Conservation (phyloP, 2,113 vertebrate species). For the Alethe diademata region DNA sequence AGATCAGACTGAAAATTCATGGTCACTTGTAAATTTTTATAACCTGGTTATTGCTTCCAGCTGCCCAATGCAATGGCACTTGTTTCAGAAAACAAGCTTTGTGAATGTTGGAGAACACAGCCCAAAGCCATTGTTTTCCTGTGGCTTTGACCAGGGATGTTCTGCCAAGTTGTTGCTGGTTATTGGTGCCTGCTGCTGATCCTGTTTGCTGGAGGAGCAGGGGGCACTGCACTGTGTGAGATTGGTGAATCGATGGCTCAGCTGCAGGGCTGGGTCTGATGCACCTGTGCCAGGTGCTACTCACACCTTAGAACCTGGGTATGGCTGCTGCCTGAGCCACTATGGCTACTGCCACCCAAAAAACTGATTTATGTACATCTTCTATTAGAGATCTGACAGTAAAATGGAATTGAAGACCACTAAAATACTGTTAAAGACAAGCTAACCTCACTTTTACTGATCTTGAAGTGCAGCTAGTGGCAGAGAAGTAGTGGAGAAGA, state of each 20-base stretch:
- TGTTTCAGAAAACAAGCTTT: neutral
- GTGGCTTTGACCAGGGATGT: fast-evolving
- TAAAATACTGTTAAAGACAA: neutral
- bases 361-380: neutral
- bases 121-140: fast-evolving
- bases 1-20: slow-evolving; percentile 15
- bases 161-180: neutral
- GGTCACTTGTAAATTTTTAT: slow-evolving; percentile 2
- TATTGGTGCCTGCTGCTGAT: fast-evolving
- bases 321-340: neutral
- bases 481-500: neutral
- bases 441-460: neutral
- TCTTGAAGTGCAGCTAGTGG: neutral
- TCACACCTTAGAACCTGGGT: fast-evolving
- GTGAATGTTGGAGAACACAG: neutral
- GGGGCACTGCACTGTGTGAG: neutral
- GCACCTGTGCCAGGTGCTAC: fast-evolving
- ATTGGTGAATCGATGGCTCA: fast-evolving
- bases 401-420: neutral
- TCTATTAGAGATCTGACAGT: neutral
- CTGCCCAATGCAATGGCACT: neutral
- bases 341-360: neutral
- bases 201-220: fast-evolving
- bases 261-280: neutral
- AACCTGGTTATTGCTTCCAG: neutral